Conservation (phyloP, 2,113 vertebrate genomes). For the Onychostruthus taczanowskii region DNA sequence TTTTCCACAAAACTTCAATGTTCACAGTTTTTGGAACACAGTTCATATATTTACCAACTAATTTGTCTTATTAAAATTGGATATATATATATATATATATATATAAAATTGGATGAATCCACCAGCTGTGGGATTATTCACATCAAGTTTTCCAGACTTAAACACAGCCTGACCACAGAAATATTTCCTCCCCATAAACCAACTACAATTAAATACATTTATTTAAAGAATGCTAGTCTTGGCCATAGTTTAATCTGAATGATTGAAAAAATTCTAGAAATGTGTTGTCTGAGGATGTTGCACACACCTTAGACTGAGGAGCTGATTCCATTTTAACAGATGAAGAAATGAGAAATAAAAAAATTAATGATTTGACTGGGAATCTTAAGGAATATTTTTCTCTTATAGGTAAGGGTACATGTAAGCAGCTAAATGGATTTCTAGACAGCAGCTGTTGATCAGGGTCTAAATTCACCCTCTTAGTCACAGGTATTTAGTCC, state of each 20-base stretch:
- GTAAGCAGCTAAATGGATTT: not conserved
- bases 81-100: too few relatives aligned
- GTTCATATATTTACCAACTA: not conserved
- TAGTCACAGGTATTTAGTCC: not conserved
- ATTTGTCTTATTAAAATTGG: too few relatives aligned
- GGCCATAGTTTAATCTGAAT: not conserved
- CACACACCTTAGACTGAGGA: not conserved
- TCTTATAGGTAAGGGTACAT: not conserved
- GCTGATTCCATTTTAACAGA: not conserved
- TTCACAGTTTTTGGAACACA: not conserved
- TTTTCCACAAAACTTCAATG: not conserved
- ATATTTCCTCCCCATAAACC: not conserved
- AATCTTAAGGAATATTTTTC: not conserved
- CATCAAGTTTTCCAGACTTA: not conserved
- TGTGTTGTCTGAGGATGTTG: not conserved
- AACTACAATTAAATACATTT: not conserved
- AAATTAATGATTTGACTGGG: fast-evolving
- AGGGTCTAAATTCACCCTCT: not conserved
- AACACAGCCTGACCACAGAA: not conserved
- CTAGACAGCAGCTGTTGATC: not conserved
- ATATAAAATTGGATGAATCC: fast-evolving
- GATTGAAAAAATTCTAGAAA: not conserved
- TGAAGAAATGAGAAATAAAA: not conserved
- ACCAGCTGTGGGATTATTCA: not conserved
- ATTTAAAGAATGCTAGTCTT: not conserved